phyloP scores from a whole-genome alignment of 2,797 vertebrate species.

The Nyctibius grandis region DNA sequence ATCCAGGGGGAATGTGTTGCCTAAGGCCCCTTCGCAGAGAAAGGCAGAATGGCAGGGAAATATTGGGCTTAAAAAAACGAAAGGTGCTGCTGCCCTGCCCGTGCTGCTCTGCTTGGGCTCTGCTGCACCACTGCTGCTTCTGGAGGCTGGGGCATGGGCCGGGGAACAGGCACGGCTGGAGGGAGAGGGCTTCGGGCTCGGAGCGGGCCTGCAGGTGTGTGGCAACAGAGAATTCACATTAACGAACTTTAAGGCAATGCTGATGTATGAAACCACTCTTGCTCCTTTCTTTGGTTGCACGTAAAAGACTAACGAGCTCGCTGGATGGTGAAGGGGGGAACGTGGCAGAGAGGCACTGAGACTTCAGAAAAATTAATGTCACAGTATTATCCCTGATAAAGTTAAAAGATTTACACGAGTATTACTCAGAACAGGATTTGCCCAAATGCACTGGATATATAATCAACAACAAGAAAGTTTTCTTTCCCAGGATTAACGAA shows the following conservation, averaged over 20 bases:
- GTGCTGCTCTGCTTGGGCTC: background rate
- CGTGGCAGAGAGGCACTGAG: background rate
- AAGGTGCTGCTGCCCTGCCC: background rate
- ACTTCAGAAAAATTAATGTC: background rate
- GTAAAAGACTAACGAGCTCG: rapidly evolving
- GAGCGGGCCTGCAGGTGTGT: background rate
- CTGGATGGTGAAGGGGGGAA: background rate
- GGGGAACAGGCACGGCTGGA: background rate
- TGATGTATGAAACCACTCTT: background rate
- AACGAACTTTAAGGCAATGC: background rate
- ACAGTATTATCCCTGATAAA: background rate
- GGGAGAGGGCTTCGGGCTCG: background rate
- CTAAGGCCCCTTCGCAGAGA: background rate
- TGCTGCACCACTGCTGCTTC: background rate
- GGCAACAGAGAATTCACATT: background rate
- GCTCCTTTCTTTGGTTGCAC: background rate
- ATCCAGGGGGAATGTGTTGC: background rate
- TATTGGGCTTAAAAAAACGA: background rate
- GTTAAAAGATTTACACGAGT: background rate
- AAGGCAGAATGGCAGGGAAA: background rate
- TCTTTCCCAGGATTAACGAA: constrained; percentile 39
- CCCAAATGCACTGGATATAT: background rate
- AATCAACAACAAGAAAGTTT: background rate
- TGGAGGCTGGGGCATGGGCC: background rate
- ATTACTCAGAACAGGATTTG: background rate